Evolutionary conservation across 1,140 invertebrate species (phyloP).

Genomic region (Cherax destructor): DNA sequence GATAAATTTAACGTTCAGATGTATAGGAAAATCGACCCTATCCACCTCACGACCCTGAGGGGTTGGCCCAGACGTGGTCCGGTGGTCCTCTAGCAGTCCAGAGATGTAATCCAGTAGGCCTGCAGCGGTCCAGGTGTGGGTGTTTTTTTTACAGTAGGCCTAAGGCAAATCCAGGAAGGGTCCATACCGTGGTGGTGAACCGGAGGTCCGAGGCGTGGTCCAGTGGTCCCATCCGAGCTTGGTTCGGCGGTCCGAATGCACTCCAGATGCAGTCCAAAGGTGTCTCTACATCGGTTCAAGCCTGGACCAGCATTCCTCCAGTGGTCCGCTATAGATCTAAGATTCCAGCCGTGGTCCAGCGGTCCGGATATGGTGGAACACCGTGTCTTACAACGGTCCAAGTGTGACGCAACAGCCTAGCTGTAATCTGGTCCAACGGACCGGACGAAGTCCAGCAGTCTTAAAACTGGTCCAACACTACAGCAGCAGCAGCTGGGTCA

Average conservation of each 20-base stretch:
- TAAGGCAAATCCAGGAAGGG: background rate
- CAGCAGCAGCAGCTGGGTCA: background rate
- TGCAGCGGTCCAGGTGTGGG: background rate
- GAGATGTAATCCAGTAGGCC: background rate
- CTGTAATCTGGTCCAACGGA: background rate
- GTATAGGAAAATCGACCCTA: background rate
- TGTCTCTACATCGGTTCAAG: background rate
- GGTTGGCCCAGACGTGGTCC: background rate
- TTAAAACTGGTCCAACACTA: background rate
- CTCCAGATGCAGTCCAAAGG: background rate
- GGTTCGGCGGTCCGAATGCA: background rate
- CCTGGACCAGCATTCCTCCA: background rate
- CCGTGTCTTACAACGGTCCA: background rate
- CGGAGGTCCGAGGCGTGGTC: background rate
- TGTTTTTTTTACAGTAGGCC: background rate
- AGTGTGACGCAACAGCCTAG: background rate
- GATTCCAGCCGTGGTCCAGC: background rate
- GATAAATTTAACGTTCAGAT: background rate
- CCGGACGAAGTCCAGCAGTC: background rate
- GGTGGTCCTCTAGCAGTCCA: background rate
- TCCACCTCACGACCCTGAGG: background rate
- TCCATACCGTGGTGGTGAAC: background rate
- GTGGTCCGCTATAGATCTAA: background rate
- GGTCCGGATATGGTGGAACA: background rate
- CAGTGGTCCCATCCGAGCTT: background rate